Base-by-base conservation (phyloP, 2,888 invertebrate genomes). In the Campoplex nolae region DNA sequence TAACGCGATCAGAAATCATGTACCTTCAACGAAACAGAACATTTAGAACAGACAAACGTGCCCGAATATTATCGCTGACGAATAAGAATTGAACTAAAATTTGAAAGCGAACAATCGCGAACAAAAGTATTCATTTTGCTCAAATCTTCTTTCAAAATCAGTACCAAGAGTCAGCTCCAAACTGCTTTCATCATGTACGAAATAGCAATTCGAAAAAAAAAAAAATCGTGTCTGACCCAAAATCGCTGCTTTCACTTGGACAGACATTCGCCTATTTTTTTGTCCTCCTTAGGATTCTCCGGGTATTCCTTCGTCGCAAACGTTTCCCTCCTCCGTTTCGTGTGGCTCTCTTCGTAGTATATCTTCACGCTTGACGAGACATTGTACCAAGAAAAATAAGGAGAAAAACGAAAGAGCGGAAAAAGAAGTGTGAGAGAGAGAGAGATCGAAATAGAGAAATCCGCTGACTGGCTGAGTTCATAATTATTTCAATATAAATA, bases 301-400 rank as follows among this genome's bases (percentile, higher is more conserved):
- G 45, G 58, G 32, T 76, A 48, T 76, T 65, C 45, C 48, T 23
- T 35, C 38, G 56, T 13, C 48, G 85, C 86, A 85, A 88, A 89
- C 91, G 89, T 90, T 88, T 70, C 28, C 23, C 51, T 85, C 42
- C 74, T 89, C 88, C 88, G 89, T 90, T 91, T 89, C 87, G 82
- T 79, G 75, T 85, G 85, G 87, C 89, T 89, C 89, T 74, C 78
- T 80, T 70, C 89, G 90, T 89, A 85, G 78, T 88, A 90, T 90
- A 88, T 88, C 84, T 92, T 92, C 91, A 92, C 91, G 92, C 92
- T 91, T 87, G 90, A 87, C 79, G 90, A 89, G 90, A 86, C 92
- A 90, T 90, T 88, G 88, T 84, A 86, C 87, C 84, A 86, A 86
- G 88, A 87, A 87, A 68, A 68, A 32, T 45, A 68, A 23, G 82